Evolutionary conservation across 2,888 invertebrate genomes (phyloP).

Genomic region (Conomelus anceps): DNA sequence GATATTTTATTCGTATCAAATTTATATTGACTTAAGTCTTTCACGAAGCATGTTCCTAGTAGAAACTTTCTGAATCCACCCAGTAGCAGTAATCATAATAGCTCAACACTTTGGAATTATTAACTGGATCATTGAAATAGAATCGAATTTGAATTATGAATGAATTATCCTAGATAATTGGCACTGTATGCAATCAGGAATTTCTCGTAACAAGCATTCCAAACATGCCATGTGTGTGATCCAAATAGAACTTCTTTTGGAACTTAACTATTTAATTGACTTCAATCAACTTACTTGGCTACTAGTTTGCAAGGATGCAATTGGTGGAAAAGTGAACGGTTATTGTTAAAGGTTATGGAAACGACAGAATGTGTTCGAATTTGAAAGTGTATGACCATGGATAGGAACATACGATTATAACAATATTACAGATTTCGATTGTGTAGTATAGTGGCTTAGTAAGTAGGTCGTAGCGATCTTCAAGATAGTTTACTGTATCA

Average conservation of each 20-base stretch:
- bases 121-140: not conserved
- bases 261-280: not conserved
- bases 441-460: not conserved
- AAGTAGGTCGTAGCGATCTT: not conserved
- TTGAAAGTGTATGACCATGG: not conserved
- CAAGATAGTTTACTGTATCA: not conserved
- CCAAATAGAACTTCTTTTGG: not conserved
- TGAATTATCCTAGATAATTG: not conserved
- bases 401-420: not conserved
- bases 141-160: not conserved
- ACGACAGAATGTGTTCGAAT: not conserved
- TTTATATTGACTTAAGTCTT: too few species aligned
- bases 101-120: not conserved
- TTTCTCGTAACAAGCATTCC: not conserved
- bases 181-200: not conserved
- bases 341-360: not conserved
- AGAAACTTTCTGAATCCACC: too few species aligned
- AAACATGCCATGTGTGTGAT: not conserved
- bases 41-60: too few species aligned
- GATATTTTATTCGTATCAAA: too few species aligned
- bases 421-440: not conserved
- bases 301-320: not conserved
- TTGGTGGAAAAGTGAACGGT: not conserved
- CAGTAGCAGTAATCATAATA: not conserved
- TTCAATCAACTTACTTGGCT: not conserved